Evolutionary conservation across 2,113 vertebrate genomes (phyloP).

Genomic region (Pelusios castaneus): DNA sequence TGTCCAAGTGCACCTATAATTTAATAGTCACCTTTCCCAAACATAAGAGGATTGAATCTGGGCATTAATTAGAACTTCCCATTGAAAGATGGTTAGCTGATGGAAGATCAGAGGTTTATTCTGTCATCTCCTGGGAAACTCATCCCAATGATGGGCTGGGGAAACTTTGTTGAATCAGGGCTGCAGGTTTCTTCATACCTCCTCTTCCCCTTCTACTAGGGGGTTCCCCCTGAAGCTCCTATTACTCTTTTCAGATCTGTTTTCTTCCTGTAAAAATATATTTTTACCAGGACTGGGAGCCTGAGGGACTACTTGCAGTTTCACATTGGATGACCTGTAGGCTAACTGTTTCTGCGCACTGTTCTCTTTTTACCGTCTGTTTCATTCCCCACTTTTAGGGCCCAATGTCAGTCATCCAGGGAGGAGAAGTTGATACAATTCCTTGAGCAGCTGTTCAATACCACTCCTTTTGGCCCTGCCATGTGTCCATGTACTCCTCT

Average conservation of each 20-base stretch:
- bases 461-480: fast-evolving
- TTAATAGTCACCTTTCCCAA: background rate
- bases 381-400: background rate
- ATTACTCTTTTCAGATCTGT: background rate
- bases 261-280: background rate
- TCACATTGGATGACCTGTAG: background rate
- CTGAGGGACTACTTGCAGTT: background rate
- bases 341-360: background rate
- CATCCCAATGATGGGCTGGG: background rate
- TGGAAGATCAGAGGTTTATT: background rate
- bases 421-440: background rate
- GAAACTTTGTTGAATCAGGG: background rate
- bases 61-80: background rate
- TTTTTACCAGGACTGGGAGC: background rate
- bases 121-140: background rate
- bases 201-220: background rate
- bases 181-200: background rate
- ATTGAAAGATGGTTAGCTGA: background rate
- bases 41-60: background rate
- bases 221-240: background rate
- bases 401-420: background rate
- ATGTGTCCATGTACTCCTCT: background rate
- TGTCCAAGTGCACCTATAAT: background rate
- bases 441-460: background rate
- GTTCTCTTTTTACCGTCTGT: background rate